Evolutionary conservation across 2,888 invertebrate genomes (phyloP), one percentile per base, ranked within the genome.

Genomic region (Ceriagrion tenellum): DNA sequence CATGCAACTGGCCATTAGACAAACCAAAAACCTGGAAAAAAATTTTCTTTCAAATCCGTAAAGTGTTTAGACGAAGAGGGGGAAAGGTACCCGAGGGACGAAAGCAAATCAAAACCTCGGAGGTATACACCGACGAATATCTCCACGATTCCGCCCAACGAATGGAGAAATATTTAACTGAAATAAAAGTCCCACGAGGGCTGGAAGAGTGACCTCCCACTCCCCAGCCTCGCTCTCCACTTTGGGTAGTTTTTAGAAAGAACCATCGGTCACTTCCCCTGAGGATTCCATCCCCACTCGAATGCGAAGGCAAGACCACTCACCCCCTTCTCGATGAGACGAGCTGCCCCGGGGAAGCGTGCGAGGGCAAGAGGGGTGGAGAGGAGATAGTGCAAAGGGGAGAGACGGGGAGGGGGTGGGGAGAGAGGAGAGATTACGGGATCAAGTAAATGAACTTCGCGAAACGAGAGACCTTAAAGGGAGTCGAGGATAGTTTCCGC

Each of bases 381-480:
- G n/a, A n/a, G n/a, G n/a, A n/a, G n/a, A n/a, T n/a, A n/a, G n/a
- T n/a, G n/a, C n/a, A n/a, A n/a, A n/a, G n/a, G n/a, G n/a, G n/a
- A n/a, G n/a, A n/a, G n/a, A n/a, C 30, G 8, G 16, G 35, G 16
- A 16, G 81, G 81, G 47, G 47, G 81, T 0, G 16, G 81, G 16
- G 2, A n/a, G 81, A 35, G 0, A 35, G 3, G 35, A 13, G 35
- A 35, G 81, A 81, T 81, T 81, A 81, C 16, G 81, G 81, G 81
- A 81, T 81, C 81, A 81, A 81, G 81, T 26, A 81, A 81, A 81
- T 81, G 81, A 81, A 81, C 81, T 81, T 81, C 35, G 12, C 81
- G 81, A 81, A 81, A 81, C 81, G 81, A 81, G 81, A 81, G 35
- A 81, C 81, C 35, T 81, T 81, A 35, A 81, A 81, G 74, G 74